Conservation (phyloP, 2,888 invertebrate genomes). For the Epinotia brunnichana region DNA sequence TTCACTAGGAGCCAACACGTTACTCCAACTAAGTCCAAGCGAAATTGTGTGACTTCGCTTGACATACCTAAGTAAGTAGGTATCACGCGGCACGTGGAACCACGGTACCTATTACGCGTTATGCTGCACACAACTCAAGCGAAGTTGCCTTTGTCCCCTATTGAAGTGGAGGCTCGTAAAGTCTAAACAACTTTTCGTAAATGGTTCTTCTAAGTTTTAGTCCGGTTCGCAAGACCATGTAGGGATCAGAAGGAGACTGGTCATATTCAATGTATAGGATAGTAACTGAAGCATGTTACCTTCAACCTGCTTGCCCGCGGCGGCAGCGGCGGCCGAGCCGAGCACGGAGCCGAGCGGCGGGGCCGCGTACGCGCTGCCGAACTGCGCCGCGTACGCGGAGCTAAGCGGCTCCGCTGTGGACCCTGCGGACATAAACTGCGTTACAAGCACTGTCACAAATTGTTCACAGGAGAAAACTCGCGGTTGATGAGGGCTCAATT, state of each 20-base stretch:
- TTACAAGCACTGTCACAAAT: background rate
- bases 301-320: constrained; percentile 96
- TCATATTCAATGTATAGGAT: background rate
- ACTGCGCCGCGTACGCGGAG: constrained; percentile 85
- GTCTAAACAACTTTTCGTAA: background rate
- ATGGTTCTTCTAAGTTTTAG: background rate
- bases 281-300: constrained; percentile 78
- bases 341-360: constrained; percentile 86
- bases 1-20: background rate
- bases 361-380: constrained; percentile 86
- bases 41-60: background rate
- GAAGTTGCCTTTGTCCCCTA: background rate
- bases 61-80: background rate
- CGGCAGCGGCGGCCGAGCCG: constrained; percentile 89
- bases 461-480: background rate
- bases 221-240: background rate
- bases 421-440: constrained; percentile 69
- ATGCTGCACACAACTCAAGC: background rate
- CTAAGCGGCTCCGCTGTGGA: constrained; percentile 84
- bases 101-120: background rate
- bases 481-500: background rate
- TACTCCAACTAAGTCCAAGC: background rate
- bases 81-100: background rate
- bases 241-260: background rate
- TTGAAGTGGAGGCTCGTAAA: too few species aligned